Base-by-base conservation (phyloP, 2,888 invertebrate genomes). In the Tridacna crocea region DNA sequence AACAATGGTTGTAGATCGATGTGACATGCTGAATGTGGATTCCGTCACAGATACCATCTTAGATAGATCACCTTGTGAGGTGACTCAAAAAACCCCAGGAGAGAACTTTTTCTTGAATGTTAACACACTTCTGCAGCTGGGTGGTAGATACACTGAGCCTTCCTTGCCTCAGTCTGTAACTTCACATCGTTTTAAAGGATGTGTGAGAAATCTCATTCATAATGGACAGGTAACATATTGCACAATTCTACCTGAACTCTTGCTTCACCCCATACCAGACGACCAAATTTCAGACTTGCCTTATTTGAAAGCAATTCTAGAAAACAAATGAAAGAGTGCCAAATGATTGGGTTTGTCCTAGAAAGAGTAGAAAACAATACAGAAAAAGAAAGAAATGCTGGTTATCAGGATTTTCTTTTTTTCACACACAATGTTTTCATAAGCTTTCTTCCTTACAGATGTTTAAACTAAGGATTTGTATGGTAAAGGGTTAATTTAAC, bases 41-140 rank as follows among this genome's bases (percentile, higher is more conserved):
- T 97, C 97, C 15, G 97, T 80, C 10, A 88, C 89, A 48, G 88
- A 97, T 2, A 97, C 98, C 0, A 96, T 97, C 92, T 98, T 98
- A 91, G 98, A 99, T 93, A 97, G 97, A 90, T 96, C 97, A 58
- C 96, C 97, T 15, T 99, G 99, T 94, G 98, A 98, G 95, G 98
- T 98, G 0, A 96, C 96, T 85, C 98, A 98, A 48, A 96, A 96
- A 22, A 98, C 99, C 88, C 98, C 98, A 0, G 98, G 98, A 0
- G 98, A 98, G 95, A 98, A 97, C 94, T 98, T 98, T 95, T 99
- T 98, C 94, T 95, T 99, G 74, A 99, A 99, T 95, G 98, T 99
- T 0, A 98, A 99, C 95, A 97, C 98, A 0, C 98, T 99, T 0
- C 95, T 99, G 73, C 99, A 99, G 95, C 96, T 99, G 80, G 99